phyloP scores from a whole-genome alignment of 2,113 vertebrate genomes.

The Clarias magur region DNA sequence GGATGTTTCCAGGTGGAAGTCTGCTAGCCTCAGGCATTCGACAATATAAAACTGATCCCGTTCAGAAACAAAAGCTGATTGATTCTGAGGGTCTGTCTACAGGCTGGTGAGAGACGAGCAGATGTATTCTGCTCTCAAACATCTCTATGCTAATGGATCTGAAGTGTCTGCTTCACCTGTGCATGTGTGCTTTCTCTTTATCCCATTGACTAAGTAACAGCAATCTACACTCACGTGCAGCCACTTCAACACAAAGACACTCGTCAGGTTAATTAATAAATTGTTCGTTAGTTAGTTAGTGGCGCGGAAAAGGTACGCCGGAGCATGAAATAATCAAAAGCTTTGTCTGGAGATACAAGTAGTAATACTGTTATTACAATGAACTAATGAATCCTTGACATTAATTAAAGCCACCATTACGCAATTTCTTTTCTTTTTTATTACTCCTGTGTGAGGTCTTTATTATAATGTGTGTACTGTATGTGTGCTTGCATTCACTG shows the following conservation, averaged over 20 bases:
- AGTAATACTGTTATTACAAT: conserved; percentile 20
- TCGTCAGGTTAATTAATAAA: conserved; percentile 21
- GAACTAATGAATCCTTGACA: conserved; percentile 22
- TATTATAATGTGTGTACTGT: neutral
- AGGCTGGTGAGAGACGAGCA: conserved; percentile 11
- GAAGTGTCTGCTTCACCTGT: conserved; percentile 38
- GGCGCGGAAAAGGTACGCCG: neutral
- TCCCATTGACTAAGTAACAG: neutral
- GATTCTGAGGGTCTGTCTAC: conserved; percentile 1
- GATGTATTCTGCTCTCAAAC: conserved; percentile 8
- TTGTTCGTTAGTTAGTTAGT: neutral
- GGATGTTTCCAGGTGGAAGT: conserved; percentile 21
- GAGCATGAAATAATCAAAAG: conserved; percentile 12
- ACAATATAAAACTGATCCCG: neutral
- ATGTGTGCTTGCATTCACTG: neutral
- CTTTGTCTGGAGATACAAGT: conserved; percentile 7
- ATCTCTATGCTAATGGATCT: conserved; percentile 38
- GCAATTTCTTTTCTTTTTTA: neutral
- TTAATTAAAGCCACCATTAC: conserved; percentile 31
- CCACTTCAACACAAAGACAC: conserved; percentile 19
- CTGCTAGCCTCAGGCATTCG: conserved; percentile 15
- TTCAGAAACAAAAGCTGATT: conserved; percentile 37
- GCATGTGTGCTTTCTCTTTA: neutral
- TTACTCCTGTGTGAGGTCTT: neutral
- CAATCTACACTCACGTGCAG: conserved; percentile 9